phyloP scores from a whole-genome alignment of 2,113 vertebrate species.

The Phylloscopus whistleri region DNA sequence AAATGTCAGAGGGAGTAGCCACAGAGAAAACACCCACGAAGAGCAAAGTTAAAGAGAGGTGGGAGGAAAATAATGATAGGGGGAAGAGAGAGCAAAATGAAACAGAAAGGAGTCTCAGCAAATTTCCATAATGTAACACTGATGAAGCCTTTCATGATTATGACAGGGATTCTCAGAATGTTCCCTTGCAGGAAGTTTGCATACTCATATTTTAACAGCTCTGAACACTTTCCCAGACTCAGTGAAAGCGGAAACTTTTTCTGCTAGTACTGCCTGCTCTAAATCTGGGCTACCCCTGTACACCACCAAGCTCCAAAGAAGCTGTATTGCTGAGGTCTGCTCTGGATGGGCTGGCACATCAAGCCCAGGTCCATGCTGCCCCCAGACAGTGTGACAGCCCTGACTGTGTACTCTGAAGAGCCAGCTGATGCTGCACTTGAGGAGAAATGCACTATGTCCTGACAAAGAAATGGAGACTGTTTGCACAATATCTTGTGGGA shows the following conservation, averaged over 20 bases:
- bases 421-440: background rate
- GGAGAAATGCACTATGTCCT: background rate
- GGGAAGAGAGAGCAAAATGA: background rate
- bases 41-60: background rate
- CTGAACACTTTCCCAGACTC: background rate
- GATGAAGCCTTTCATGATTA: constrained; percentile 23
- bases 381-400: background rate
- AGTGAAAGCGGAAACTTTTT: background rate
- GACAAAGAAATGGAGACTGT: background rate
- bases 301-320: background rate
- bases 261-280: background rate
- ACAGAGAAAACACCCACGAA: background rate
- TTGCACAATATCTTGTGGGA: background rate
- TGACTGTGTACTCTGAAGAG: background rate
- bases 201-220: background rate
- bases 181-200: background rate
- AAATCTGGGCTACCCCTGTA: background rate
- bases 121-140: constrained; percentile 30
- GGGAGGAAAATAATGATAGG: background rate
- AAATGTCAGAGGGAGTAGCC: background rate
- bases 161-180: background rate
- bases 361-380: background rate
- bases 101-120: constrained; percentile 17
- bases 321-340: background rate
- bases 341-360: background rate